Conservation (phyloP, 1,140 invertebrate species). For the Drosophila ironensis region DNA sequence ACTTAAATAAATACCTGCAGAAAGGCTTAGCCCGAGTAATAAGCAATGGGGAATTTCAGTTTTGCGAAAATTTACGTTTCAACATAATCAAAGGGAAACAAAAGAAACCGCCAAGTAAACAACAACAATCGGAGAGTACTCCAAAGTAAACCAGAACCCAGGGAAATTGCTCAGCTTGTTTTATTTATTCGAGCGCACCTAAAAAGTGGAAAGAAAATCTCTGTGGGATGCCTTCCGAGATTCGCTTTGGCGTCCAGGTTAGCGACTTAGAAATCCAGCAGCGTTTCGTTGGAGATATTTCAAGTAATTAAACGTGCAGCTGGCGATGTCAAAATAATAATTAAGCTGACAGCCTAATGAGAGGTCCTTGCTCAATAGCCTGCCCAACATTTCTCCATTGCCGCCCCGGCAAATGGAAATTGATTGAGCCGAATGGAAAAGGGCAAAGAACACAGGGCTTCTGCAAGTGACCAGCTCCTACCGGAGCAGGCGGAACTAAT, state of each 20-base stretch:
- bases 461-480: neutral
- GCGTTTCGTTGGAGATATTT: slow-evolving; percentile 47
- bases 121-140: slow-evolving; percentile 19
- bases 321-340: slow-evolving; percentile 69
- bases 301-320: slow-evolving; percentile 66
- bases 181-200: slow-evolving; percentile 20
- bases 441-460: no score
- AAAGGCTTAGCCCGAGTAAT: slow-evolving; percentile 12
- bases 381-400: slow-evolving; percentile 4
- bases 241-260: slow-evolving; percentile 1
- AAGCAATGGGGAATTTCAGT: slow-evolving; percentile 27
- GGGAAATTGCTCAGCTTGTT: slow-evolving; percentile 25
- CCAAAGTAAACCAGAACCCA: slow-evolving; percentile 49
- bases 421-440: slow-evolving; percentile 15
- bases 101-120: slow-evolving; percentile 60
- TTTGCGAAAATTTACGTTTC: slow-evolving; percentile 21
- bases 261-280: neutral
- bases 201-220: slow-evolving; percentile 14
- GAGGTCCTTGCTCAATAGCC: slow-evolving; percentile 1
- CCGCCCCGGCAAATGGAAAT: slow-evolving; percentile 29
- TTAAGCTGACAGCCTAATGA: slow-evolving; percentile 70
- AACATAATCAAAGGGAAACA: slow-evolving; percentile 59
- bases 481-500: slow-evolving; percentile 31
- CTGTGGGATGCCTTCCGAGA: neutral
- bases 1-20: slow-evolving; percentile 24